These are phyloP conservation scores for western clawed frog (Xenopus tropicalis) DNA, from an alignment of 2,113 vertebrate species.

Conservation along the genomic window UCB_Xtro_10.0 CM004445.2:152180501-152181000, in stretches of 20 bases:
- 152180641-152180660: too few species aligned
- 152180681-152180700: neutral
- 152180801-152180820: conserved; percentile 81
- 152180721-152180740: conserved; percentile 89
- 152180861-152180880: conserved; percentile 45
- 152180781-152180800: conserved; percentile 83
- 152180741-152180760: conserved; percentile 84
- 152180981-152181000: conserved; percentile 78
- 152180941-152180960: conserved; percentile 90
- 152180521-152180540: conserved; percentile 88
- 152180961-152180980: conserved; percentile 65
- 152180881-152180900: conserved; percentile 25
- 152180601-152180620: conserved; percentile 85
- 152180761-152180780: conserved; percentile 86
- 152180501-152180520: conserved; percentile 83
- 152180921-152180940: conserved; percentile 90
- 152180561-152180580: conserved; percentile 89
- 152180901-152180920: conserved; percentile 93
- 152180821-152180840: too few species aligned
- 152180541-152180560: conserved; percentile 95
- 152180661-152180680: too few species aligned
- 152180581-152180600: conserved; percentile 94
- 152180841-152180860: conserved; percentile 65
- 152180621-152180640: too few species aligned
- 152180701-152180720: conserved; percentile 66